Evolutionary conservation across 2,888 invertebrate genomes (phyloP), one percentile per base, ranked within the genome.

Genomic region (Parthenolecanium corni): DNA sequence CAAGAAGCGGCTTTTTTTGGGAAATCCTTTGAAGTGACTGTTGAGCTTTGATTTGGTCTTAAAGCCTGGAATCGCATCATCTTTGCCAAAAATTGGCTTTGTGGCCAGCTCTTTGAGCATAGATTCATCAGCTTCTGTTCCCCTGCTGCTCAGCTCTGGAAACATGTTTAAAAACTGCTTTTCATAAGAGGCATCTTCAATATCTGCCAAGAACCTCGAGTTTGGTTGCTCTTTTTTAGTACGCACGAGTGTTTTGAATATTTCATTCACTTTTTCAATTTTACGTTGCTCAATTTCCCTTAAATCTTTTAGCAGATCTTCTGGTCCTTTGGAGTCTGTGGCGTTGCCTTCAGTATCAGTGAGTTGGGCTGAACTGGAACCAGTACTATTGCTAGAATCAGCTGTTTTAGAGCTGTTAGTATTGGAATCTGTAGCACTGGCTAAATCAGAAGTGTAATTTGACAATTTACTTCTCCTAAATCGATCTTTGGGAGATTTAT

Each of bases 151-250:
- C 36, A 65, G 44, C 25, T 64, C 65, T 3, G 66, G 65, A 14
- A 66, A 65, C 24, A 66, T 24, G n/a, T 58, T 57, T 24, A 61
- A 49, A n/a, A 65, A 66, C 31, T 66, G 64, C 21, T 66, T 57
- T 46, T 66, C 65, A 21, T 66, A 63, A 2, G 62, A 52, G 9
- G 64, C 51, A n/a, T 64, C 56, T n/a, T 36, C 51, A 2, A 51
- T 23, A n/a, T 49, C 52, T 5, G 64, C 21, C 11, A 47, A 21
- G 12, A 31, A 18, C 11, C 57, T 44, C n/a, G 57, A 25, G 24
- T 64, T 18, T 38, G 61, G 61, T 23, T 49, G 40, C 49, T 61
- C 40, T 51, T 61, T 54, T 20, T 54, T 61, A 2, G 40, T 38
- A 6, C 49, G 38, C 5, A 61, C 18, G 14, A 61, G 18, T 23